Conservation (phyloP, 2,113 vertebrate species). For the Orientallactaga bullata region DNA sequence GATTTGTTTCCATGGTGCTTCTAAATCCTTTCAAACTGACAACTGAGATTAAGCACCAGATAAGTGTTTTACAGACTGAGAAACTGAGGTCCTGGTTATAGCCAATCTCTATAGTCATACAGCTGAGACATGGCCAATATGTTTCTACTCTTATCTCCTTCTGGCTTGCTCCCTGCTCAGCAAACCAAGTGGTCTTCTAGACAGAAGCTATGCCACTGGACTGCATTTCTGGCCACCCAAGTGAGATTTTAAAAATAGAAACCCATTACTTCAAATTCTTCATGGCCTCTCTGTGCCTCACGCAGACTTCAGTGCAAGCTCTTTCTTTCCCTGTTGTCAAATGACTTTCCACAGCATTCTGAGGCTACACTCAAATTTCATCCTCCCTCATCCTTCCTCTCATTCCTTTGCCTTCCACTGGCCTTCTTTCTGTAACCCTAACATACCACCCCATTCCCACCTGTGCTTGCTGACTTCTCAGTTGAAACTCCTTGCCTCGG, state of each 20-base stretch:
- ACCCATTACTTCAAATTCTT: neutral
- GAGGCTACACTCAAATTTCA: neutral
- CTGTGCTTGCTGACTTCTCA: neutral
- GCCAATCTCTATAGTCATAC: neutral
- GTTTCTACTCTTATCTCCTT: neutral
- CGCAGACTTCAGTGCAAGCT: neutral
- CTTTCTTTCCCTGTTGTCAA: neutral
- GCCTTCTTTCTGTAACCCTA: neutral
- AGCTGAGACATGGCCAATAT: neutral
- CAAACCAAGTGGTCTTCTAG: neutral
- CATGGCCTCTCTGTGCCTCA: neutral
- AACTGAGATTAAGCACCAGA: neutral
- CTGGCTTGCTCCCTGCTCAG: neutral
- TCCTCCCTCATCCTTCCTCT: neutral
- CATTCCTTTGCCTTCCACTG: neutral
- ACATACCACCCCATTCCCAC: neutral
- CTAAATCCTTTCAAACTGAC: no score
- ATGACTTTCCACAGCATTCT: neutral
- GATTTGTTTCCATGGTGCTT: no score
- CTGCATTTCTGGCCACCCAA: neutral
- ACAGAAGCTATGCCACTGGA: neutral
- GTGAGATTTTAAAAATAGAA: neutral
- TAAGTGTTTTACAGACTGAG: conserved; percentile 19
- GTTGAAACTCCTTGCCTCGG: neutral
- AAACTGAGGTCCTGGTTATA: neutral